Evolutionary conservation across 2,797 vertebrate species (phyloP), one percentile per base, ranked within the genome.

Genomic region (Vespertilio murinus): DNA sequence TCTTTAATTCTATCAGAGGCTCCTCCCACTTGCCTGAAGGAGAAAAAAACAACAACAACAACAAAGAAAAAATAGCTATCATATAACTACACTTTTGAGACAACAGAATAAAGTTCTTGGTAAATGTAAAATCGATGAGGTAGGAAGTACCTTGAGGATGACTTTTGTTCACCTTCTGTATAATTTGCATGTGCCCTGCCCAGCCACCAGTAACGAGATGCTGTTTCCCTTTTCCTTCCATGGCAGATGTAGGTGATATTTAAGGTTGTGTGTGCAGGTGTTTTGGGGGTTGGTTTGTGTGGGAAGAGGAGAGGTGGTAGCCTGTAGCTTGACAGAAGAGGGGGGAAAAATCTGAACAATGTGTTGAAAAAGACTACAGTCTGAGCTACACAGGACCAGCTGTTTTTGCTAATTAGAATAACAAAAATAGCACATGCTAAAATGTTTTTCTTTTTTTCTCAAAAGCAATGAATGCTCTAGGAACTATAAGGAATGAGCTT

Each of bases 401-500:
- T 98, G 98, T 98, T 98, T 98, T 98, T 98, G 97, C 98, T 98
- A 98, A 98, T 98, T 98, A 98, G 98, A 98, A 98, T 98, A 98
- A 98, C 98, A 98, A 98, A 98, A 98, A 98, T 98, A 98, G 98
- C 98, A 98, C 98, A 98, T 97, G 98, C 97, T 98, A 98, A 98
- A 98, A 97, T 98, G 96, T 96, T 97, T 96, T 97, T 97, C 95
- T 97, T 88, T 85, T 92, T 92, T 92, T 96, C 97, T 97, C 97
- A 96, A 96, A 98, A 98, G 98, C 98, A 98, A 98, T 98, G 97
- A 98, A 98, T 98, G 97, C 98, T 98, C 97, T 97, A 98, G 96
- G 98, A 98, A 97, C 97, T 97, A 98, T 97, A 98, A 98, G 98
- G 97, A 97, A 98, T 97, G 97, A 97, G 98, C 97, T 98, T 98